Conservation (phyloP, 2,113 vertebrate genomes). For the Sorex fumeus region DNA sequence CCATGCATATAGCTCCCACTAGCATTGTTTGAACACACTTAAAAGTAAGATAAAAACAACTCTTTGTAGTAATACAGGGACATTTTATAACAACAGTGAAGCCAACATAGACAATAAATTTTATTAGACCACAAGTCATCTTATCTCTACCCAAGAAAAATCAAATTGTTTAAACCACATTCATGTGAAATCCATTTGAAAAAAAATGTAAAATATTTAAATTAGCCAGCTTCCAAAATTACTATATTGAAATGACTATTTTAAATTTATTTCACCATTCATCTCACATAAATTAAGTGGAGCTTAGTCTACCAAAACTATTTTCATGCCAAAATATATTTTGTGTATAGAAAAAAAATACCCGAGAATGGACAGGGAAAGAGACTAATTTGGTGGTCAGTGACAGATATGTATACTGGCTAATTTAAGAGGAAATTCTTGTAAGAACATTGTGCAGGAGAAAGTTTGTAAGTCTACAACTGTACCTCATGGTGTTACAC, state of each 20-base stretch:
- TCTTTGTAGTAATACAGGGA: background rate
- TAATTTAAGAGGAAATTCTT: conserved; percentile 30
- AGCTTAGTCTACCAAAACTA: conserved; percentile 30
- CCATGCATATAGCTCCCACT: background rate
- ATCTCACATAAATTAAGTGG: conserved; percentile 50
- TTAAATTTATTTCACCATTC: background rate
- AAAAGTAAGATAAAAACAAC: background rate
- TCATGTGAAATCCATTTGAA: background rate
- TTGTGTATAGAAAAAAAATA: background rate
- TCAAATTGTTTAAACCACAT: conserved; percentile 5
- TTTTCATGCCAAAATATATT: conserved; percentile 29
- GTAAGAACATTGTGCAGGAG: background rate
- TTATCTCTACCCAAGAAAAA: background rate
- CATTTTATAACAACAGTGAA: too few relatives aligned
- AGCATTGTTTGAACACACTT: background rate
- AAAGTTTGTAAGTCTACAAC: too few relatives aligned
- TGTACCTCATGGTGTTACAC: too few relatives aligned
- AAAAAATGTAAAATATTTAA: background rate
- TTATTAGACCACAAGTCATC: conserved; percentile 3
- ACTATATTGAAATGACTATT: background rate
- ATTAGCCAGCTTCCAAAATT: conserved; percentile 44
- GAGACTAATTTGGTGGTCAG: background rate
- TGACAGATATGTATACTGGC: background rate
- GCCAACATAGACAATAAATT: too few relatives aligned
- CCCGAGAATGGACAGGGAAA: background rate